Evolutionary conservation across 2,888 invertebrate species (phyloP).

Genomic region (Eristalis arbustorum): DNA sequence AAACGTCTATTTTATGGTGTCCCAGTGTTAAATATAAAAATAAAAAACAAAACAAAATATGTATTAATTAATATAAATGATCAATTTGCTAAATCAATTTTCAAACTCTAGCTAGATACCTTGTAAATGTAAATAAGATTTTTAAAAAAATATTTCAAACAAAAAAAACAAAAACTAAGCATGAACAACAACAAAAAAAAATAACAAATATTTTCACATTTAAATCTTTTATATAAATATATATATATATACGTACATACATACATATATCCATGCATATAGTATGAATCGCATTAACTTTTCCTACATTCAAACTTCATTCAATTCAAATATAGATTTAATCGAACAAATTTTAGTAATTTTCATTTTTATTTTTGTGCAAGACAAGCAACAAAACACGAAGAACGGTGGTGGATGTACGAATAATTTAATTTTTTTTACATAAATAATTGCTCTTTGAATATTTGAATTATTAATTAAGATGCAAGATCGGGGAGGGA

Average conservation of each 20-base stretch:
- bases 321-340: conserved; percentile 39
- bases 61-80: not conserved
- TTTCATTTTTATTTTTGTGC: conserved; percentile 32
- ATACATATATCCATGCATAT: conserved; percentile 27
- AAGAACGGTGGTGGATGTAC: conserved; percentile 23
- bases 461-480: conserved; percentile 25
- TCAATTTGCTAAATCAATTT: conserved; percentile 58
- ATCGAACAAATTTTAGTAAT: conserved; percentile 20
- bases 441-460: conserved; percentile 66
- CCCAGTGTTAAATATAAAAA: conserved; percentile 57
- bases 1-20: conserved; percentile 55
- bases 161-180: not conserved
- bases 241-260: conserved; percentile 35
- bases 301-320: conserved; percentile 66
- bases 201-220: conserved; percentile 62
- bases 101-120: conserved; percentile 58
- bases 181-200: conserved; percentile 1
- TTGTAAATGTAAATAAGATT: conserved; percentile 64
- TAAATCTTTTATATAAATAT: conserved; percentile 48
- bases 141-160: conserved; percentile 35
- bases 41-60: conserved; percentile 39
- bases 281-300: conserved; percentile 39
- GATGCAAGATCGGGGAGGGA: not conserved
- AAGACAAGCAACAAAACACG: conserved; percentile 22
- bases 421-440: conserved; percentile 38